Conservation (phyloP, 2,797 vertebrate species). For the Chanos chanos region DNA sequence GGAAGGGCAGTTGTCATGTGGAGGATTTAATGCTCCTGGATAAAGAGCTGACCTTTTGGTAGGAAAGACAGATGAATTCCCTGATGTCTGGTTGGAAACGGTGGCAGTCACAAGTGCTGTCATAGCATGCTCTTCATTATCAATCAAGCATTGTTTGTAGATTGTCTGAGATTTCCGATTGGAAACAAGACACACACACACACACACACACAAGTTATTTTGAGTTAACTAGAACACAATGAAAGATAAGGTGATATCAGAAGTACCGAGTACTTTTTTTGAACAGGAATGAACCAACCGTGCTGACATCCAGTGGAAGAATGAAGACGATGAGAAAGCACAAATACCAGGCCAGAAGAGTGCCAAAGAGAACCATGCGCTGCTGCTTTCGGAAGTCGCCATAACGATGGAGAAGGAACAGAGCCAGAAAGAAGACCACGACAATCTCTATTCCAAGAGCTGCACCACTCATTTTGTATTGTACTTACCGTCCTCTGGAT, state of each 20-base stretch:
- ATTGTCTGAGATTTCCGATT: conserved; percentile 66
- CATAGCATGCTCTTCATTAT: conserved; percentile 46
- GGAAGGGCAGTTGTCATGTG: too few species aligned
- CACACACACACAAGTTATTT: too few species aligned
- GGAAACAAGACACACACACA: too few species aligned
- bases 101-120: conserved; percentile 30
- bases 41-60: conserved; percentile 49
- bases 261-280: not conserved
- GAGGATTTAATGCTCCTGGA: not conserved
- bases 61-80: conserved; percentile 52
- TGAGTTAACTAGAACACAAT: too few species aligned
- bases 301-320: conserved; percentile 92
- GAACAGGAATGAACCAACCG: conserved; percentile 73
- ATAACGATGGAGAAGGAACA: conserved; percentile 92
- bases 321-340: conserved; percentile 98
- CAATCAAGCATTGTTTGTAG: conserved; percentile 72
- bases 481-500: conserved; percentile 2
- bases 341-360: conserved; percentile 94
- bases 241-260: too few species aligned
- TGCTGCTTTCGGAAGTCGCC: conserved; percentile 96
- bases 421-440: conserved; percentile 92
- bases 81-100: conserved; percentile 53
- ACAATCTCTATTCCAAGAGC: conserved; percentile 90
- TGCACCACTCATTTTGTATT: conserved; percentile 85
- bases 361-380: conserved; percentile 89